Base-by-base conservation (phyloP, 2,113 vertebrate species). In the Melanerpes aurifrons region DNA sequence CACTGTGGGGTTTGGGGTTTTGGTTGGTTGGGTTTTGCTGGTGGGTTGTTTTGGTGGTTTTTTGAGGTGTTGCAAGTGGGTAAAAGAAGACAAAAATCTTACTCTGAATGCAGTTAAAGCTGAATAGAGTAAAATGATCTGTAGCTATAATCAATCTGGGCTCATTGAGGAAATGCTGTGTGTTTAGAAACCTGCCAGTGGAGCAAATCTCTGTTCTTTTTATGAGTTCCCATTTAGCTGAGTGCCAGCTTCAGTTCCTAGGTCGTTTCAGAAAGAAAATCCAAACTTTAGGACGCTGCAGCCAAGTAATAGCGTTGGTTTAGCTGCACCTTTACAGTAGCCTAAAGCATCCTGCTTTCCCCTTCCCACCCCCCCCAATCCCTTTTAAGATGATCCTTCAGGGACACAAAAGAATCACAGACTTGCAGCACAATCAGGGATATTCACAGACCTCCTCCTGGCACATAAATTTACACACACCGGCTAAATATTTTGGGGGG, bases 401-500 rank as follows among this genome's bases (percentile, higher is more conserved):
- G 86, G 70, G 73, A 37, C 76, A 66, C 7, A 31, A n/a, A 71
- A 88, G 28, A 82, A 61, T 69, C 68, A 64, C 32, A 74, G 67
- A 73, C 40, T 90, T 88, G 47, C 83, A 93, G 86, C 54, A 92
- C 84, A 94, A 86, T 64, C 50, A 53, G 90, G 71, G 83, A 18
- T 94, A 54, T 81, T 92, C 89, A 82, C 78, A 74, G 91, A 50
- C 63, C 63, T 92, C 86, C 80, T 93, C 66, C 89, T 72, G 92
- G 59, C 85, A 15, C 45, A 70, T 61, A 90, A 93, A 86, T 92
- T 87, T 81, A 90, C 72, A 83, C 75, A 72, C 64, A 82, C 48
- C 95, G 62, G 47, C 82, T 95, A 96, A 91, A 92, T 95, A 66
- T 78, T 95, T 89, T 35, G 25, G 37, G 25, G 37, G 88, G 90